Percentiles rank a stretch among this genome's conserved stretches.
phyloP scores from a whole-genome alignment of 2,113 vertebrate species.

The Apodemus speciosus region DNA sequence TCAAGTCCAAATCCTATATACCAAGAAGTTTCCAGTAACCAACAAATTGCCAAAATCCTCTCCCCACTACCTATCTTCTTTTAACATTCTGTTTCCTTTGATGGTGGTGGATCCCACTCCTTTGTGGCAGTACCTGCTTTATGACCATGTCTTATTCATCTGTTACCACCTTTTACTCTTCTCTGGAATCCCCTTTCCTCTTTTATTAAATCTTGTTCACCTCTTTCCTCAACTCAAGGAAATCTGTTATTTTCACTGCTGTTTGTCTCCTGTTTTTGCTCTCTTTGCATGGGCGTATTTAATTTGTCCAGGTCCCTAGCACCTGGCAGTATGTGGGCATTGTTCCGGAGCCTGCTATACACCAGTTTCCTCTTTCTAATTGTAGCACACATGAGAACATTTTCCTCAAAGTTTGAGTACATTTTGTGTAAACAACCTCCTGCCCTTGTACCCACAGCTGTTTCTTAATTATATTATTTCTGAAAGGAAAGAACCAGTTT shows the following conservation, averaged over 20 bases:
- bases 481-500: not conserved
- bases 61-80: not conserved
- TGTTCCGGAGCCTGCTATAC: not conserved
- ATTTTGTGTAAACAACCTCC: not conserved
- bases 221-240: not conserved
- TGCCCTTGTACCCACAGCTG: not conserved
- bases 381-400: too few species aligned
- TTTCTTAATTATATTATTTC: not conserved
- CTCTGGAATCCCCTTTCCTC: not conserved
- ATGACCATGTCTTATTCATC: not conserved
- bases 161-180: not conserved
- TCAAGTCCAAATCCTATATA: not conserved
- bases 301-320: not conserved
- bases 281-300: not conserved
- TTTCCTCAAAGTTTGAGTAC: not conserved
- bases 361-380: not conserved
- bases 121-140: not conserved
- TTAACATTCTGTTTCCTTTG: not conserved
- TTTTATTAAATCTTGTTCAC: not conserved
- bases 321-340: too few species aligned
- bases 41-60: not conserved
- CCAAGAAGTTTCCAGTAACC: not conserved
- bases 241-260: not conserved
- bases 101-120: not conserved
- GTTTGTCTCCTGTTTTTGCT: not conserved